phyloP scores from a whole-genome alignment of 2,888 invertebrate genomes.

The Hydroisotoma schaefferi region DNA sequence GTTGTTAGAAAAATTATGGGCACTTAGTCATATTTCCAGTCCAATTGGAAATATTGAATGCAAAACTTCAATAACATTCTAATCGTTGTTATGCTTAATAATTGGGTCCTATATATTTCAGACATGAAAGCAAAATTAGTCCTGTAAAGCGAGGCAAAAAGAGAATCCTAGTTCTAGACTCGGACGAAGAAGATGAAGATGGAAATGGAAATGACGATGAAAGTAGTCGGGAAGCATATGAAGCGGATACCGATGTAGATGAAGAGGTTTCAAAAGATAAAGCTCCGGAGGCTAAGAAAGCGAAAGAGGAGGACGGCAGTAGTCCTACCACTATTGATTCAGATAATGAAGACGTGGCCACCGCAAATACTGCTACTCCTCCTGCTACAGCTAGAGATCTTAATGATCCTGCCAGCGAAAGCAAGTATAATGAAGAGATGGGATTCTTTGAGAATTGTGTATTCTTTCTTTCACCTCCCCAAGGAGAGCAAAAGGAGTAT shows the following conservation, averaged over 20 bases:
- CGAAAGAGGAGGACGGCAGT: background rate
- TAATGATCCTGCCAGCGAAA: background rate
- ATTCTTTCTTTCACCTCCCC: constrained; percentile 8
- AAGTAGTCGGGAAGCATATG: constrained; percentile 21
- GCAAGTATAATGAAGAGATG: background rate
- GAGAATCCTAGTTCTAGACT: constrained; percentile 20
- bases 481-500: background rate
- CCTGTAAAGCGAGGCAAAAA: constrained; percentile 16
- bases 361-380: background rate
- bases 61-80: no score
- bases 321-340: background rate
- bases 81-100: no score
- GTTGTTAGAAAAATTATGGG: no score
- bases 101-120: no score
- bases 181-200: constrained; percentile 19
- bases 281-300: constrained; percentile 8
- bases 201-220: constrained; percentile 15
- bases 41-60: no score
- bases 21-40: no score
- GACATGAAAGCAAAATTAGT: constrained; percentile 1
- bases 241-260: constrained; percentile 41
- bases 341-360: background rate
- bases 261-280: constrained; percentile 26
- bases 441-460: constrained; percentile 14
- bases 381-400: no score